A percentile compares a stretch with the other conserved stretches of the same genome.
Conservation (phyloP, 2,797 vertebrate species). For the Lateolabrax maculatus region DNA sequence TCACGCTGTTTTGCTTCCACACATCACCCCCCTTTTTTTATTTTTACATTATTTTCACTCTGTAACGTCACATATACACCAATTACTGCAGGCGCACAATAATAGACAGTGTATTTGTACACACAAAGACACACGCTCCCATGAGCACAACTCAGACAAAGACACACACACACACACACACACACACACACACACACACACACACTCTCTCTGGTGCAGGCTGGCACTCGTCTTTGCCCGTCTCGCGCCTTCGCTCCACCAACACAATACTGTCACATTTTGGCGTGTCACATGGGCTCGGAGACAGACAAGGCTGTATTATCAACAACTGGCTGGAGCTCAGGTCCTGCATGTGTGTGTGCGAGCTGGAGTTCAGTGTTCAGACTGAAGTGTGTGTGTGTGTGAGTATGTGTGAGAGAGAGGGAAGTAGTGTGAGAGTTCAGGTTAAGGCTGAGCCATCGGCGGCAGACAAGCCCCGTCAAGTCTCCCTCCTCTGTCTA, state of each 20-base stretch:
- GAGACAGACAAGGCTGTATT: constrained; percentile 72
- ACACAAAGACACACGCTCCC: constrained; percentile 36
- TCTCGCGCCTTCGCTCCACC: constrained; percentile 73
- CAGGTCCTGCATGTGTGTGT: constrained; percentile 29
- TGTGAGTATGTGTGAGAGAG: background rate
- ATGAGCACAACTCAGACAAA: constrained; percentile 60
- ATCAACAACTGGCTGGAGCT: constrained; percentile 73
- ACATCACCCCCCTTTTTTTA: background rate
- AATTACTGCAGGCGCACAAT: constrained; percentile 12
- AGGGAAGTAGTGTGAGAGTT: constrained; percentile 55
- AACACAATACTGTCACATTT: constrained; percentile 76
- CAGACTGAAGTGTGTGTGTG: constrained; percentile 30
- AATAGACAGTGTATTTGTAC: constrained; percentile 21
- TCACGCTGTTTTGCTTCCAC: background rate
- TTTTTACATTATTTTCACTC: constrained; percentile 24
- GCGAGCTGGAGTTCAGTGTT: constrained; percentile 10
- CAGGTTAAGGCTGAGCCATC: constrained; percentile 76
- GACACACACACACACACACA: constrained; percentile 41
- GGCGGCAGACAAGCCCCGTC: constrained; percentile 73
- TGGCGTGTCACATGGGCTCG: constrained; percentile 63
- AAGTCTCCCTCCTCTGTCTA: constrained; percentile 68
- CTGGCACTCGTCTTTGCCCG: constrained; percentile 71
- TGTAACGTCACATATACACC: constrained; percentile 15
- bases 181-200: constrained; percentile 28
- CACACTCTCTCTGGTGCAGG: constrained; percentile 58